Conservation (phyloP, 2,888 invertebrate genomes). For the Drosophila austrosaltans region DNA sequence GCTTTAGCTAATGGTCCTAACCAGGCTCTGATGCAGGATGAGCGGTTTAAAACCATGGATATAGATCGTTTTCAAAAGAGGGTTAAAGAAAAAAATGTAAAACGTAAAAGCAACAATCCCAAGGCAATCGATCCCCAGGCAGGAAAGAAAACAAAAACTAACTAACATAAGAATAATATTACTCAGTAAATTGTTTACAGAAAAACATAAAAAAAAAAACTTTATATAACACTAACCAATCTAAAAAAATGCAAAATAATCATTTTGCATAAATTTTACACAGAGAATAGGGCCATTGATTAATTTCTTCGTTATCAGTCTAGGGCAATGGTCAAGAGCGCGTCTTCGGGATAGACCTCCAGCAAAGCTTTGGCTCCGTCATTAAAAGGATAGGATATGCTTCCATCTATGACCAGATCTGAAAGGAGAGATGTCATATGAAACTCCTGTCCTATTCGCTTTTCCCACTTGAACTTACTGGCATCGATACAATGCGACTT, state of each 20-base stretch:
- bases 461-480: slow-evolving; percentile 79
- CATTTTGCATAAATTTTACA: slow-evolving; percentile 59
- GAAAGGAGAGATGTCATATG: slow-evolving; percentile 2
- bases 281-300: slow-evolving; percentile 50
- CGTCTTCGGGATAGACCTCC: slow-evolving; percentile 93
- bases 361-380: slow-evolving; percentile 94
- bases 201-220: slow-evolving; percentile 56
- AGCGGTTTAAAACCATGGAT: slow-evolving; percentile 80
- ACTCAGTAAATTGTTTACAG: slow-evolving; percentile 32
- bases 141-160: slow-evolving; percentile 33
- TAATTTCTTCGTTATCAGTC: slow-evolving; percentile 68
- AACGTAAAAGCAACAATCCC: slow-evolving; percentile 14
- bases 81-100: slow-evolving; percentile 37
- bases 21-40: slow-evolving; percentile 72
- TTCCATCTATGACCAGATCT: slow-evolving; percentile 97
- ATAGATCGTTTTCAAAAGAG: slow-evolving; percentile 74
- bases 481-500: slow-evolving; percentile 96
- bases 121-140: slow-evolving; percentile 27
- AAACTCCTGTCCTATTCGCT: background rate
- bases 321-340: slow-evolving; percentile 89
- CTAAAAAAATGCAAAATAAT: slow-evolving; percentile 58
- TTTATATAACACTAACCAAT: slow-evolving; percentile 66
- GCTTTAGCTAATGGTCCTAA: slow-evolving; percentile 48
- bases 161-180: background rate
- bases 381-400: slow-evolving; percentile 96